phyloP scores from a whole-genome alignment of 2,113 vertebrate species.

The Lepus americanus region DNA sequence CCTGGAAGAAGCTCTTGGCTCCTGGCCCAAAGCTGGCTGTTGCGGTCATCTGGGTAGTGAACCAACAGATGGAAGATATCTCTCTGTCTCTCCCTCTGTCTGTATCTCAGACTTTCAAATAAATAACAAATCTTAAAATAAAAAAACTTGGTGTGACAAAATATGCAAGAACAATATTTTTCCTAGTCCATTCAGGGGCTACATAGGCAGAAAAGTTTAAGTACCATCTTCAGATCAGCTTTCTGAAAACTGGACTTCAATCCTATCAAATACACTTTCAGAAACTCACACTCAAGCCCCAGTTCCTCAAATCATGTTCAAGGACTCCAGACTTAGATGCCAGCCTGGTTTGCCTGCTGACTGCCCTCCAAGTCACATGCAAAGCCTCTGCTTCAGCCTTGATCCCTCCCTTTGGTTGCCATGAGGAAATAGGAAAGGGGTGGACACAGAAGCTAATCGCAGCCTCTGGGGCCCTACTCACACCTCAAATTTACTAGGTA shows the following conservation, averaged over 20 bases:
- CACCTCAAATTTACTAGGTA: neutral
- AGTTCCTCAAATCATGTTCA: neutral
- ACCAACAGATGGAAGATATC: no score
- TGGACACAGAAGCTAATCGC: neutral
- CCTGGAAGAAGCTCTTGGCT: no score
- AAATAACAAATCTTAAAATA: no score
- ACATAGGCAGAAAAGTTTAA: slow-evolving; percentile 46
- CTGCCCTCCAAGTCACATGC: neutral
- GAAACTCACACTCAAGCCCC: neutral
- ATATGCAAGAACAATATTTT: neutral
- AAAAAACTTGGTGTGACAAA: neutral
- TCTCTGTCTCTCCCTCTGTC: no score
- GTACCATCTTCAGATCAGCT: neutral
- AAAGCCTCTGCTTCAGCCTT: neutral
- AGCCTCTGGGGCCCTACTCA: neutral
- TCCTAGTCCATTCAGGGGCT: slow-evolving; percentile 13
- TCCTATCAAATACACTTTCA: neutral
- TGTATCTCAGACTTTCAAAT: no score
- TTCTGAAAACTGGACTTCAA: slow-evolving; percentile 21
- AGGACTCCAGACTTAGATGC: neutral
- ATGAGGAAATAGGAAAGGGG: neutral
- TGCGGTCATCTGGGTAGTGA: no score
- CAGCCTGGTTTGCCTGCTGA: neutral
- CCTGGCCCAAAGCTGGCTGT: no score
- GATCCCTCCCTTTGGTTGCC: neutral